Evolutionary conservation across 1,140 invertebrate species (phyloP).

Genomic region (Sipha flava): DNA sequence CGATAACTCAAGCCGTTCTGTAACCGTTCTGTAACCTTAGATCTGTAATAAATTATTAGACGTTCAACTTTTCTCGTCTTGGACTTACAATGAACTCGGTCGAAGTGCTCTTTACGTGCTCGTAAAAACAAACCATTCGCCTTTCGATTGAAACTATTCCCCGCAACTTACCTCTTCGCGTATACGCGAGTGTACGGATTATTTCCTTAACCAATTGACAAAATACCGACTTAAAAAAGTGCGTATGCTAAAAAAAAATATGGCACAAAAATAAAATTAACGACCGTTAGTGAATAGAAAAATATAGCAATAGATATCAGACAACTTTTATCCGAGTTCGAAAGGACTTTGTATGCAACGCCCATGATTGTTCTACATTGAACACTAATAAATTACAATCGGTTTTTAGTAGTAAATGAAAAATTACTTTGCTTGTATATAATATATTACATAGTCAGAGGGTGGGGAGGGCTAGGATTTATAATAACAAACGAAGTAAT

Average conservation of each 20-base stretch:
- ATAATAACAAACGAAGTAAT: too few relatives aligned
- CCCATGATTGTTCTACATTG: background rate
- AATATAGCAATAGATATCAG: background rate
- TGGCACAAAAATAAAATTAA: background rate
- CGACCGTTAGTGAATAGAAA: too few relatives aligned
- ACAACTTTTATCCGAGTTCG: background rate
- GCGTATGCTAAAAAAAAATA: background rate
- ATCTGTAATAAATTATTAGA: background rate
- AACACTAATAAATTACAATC: constrained; percentile 11
- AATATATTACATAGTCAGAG: too few relatives aligned
- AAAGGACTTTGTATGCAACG: constrained; percentile 17
- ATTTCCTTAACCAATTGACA: background rate
- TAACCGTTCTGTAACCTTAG: background rate
- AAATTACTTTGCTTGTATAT: too few relatives aligned
- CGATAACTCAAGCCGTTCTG: background rate
- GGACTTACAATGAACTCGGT: background rate
- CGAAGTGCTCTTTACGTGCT: background rate
- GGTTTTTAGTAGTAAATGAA: too few relatives aligned
- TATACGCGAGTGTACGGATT: background rate
- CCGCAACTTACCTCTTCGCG: background rate
- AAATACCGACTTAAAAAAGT: background rate
- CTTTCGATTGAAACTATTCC: background rate
- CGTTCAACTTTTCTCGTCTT: background rate
- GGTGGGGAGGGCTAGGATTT: too few relatives aligned
- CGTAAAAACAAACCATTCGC: background rate